Base-by-base conservation (phyloP, 2,113 vertebrate genomes). In the Varanus salvator region DNA sequence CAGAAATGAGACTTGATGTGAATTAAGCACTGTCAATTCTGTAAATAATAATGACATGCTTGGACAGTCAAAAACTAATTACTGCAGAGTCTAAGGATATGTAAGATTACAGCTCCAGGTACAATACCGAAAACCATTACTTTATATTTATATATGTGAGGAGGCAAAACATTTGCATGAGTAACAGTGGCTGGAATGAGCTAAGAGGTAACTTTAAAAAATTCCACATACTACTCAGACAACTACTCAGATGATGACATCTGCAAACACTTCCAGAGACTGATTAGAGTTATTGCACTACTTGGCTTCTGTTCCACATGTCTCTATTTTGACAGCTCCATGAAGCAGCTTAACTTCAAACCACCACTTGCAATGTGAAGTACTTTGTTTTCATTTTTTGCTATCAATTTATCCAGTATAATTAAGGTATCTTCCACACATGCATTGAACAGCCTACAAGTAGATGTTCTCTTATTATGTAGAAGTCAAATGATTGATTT, bases 21-120 rank as follows among this genome's bases (percentile, higher is more conserved):
- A 93, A 88, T 25, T 52, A 84, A 57, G 84, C 48, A 84, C 38
- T 71, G 15, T 81, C 50, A 57, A 81, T 89, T 89, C 50, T 60
- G 44, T 86, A 92, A 90, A 88, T 9, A 82, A 77, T 83, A 92
- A 80, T 6, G 86, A 80, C 69, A 17, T 80, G 57, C 44, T 48
- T 87, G 54, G 38, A 68, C 75, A 68, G 57, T 78, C 76, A 80
- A 60, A 78, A 87, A 50, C 57, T 68, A 87, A 87, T 87, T 80
- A 87, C 44, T 50, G 38, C 15, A 29, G 15, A 68, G 64, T 68
- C 21, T 60, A 34, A 57, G 60, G 17, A 80, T n/a, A 87, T 66
- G 57, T 87, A 80, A 87, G 75, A 29, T 64, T 86, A 64, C 54
- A 64, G 25, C 25, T 76, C 38, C 60, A 80, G 54, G 74, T 77